phyloP scores from a whole-genome alignment of 2,797 vertebrate species.

The Rhinella marina region DNA sequence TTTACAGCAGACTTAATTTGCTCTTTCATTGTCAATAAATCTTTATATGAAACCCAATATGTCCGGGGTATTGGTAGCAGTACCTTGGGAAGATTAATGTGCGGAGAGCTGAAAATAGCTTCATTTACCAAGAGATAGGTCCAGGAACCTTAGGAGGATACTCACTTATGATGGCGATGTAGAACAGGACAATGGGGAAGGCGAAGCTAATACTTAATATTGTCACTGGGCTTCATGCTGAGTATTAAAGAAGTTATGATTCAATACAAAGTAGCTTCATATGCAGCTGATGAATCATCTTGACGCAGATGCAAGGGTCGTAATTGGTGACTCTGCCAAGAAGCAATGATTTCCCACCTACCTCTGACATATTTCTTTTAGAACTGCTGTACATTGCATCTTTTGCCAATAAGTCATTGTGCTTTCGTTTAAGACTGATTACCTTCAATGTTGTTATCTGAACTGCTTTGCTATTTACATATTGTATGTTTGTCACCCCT shows the following conservation, averaged over 20 bases:
- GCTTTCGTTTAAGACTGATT: neutral
- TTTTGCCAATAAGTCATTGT: slow-evolving; percentile 29
- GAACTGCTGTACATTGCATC: slow-evolving; percentile 9
- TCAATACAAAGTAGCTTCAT: slow-evolving; percentile 43
- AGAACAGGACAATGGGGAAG: neutral
- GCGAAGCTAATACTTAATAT: slow-evolving; percentile 36
- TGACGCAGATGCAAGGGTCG: slow-evolving; percentile 50
- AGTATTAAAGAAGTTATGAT: slow-evolving; percentile 40
- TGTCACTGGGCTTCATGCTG: slow-evolving; percentile 20
- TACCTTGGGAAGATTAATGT: slow-evolving; percentile 57
- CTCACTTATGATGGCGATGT: neutral
- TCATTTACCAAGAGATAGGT: slow-evolving; percentile 37
- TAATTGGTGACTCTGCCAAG: slow-evolving; percentile 52
- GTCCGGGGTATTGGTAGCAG: slow-evolving; percentile 45
- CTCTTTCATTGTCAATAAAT: slow-evolving; percentile 55
- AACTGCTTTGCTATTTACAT: neutral
- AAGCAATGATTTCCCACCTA: slow-evolving; percentile 52
- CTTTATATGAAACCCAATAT: slow-evolving; percentile 52
- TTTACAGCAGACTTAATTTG: slow-evolving; percentile 47
- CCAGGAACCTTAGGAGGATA: slow-evolving; percentile 42
- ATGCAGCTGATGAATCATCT: slow-evolving; percentile 43
- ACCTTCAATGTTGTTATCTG: slow-evolving; percentile 25
- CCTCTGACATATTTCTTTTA: slow-evolving; percentile 38
- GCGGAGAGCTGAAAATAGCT: slow-evolving; percentile 29
- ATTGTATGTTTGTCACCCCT: neutral